Conservation (phyloP, 2,888 invertebrate species). For the Elysia crispata region DNA sequence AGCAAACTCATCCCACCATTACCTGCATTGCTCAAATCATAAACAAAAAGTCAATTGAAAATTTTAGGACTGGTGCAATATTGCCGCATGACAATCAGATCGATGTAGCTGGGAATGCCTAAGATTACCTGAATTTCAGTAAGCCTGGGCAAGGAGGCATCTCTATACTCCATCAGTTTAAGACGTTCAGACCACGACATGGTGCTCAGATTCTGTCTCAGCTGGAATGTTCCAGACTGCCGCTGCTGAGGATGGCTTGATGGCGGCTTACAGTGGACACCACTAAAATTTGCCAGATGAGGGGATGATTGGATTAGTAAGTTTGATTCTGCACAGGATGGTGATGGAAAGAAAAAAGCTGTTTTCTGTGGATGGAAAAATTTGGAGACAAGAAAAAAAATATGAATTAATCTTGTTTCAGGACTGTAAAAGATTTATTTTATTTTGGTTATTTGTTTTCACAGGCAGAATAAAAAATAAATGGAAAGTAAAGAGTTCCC, state of each 20-base stretch:
- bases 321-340: not conserved
- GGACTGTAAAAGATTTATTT: not conserved
- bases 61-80: no score
- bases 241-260: conserved; percentile 27
- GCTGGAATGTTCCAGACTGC: conserved; percentile 62
- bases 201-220: conserved; percentile 55
- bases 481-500: no score
- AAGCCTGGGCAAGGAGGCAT: conserved; percentile 57
- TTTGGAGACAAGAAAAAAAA: not conserved
- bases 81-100: no score
- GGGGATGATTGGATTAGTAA: no score
- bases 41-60: no score
- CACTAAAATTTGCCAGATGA: no score
- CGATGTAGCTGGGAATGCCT: no score
- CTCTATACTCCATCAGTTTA: conserved; percentile 55
- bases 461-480: no score
- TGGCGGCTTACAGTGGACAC: not conserved
- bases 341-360: not conserved
- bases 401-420: not conserved
- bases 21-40: no score
- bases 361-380: conserved; percentile 15
- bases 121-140: conserved; percentile 53
- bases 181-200: conserved; percentile 63
- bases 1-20: no score
- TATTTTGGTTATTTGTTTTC: no score